phyloP scores from a whole-genome alignment of 2,888 invertebrate species.

The Napeogenes sylphis region DNA sequence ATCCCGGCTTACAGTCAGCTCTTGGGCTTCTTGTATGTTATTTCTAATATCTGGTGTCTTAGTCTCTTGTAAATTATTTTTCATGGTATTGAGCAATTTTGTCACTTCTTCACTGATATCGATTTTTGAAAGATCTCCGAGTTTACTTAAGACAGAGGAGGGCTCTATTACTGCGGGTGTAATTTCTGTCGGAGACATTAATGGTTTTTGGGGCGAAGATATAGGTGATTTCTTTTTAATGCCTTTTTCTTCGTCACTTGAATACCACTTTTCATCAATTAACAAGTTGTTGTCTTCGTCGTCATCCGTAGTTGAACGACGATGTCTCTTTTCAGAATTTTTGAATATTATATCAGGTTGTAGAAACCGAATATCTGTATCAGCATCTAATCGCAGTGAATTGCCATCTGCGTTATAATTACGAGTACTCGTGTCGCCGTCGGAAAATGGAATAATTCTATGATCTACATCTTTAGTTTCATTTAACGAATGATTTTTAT shows the following conservation, averaged over 20 bases:
- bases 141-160: conserved; percentile 76
- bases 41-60: conserved; percentile 32
- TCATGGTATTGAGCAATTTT: conserved; percentile 81
- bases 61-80: conserved; percentile 66
- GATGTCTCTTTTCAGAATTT: conserved; percentile 65
- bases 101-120: conserved; percentile 86
- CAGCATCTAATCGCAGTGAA: conserved; percentile 50
- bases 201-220: conserved; percentile 52
- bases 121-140: conserved; percentile 84
- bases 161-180: conserved; percentile 76
- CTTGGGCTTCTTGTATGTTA: conserved; percentile 38
- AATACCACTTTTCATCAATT: conserved; percentile 85
- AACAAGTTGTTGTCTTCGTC: conserved; percentile 78
- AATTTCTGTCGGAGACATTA: conserved; percentile 49
- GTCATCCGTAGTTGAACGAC: conserved; percentile 74
- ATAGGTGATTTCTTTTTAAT: conserved; percentile 59
- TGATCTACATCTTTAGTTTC: conserved; percentile 73
- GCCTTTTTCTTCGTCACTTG: conserved; percentile 85
- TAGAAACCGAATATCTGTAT: conserved; percentile 70
- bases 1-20: conserved; percentile 54
- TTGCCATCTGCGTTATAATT: conserved; percentile 42
- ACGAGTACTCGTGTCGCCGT: conserved; percentile 47
- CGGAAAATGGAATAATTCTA: conserved; percentile 66
- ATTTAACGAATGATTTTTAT: conserved; percentile 46
- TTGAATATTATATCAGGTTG: conserved; percentile 65